A percentile compares a stretch with the other conserved stretches of the same genome.
Evolutionary conservation across 2,888 invertebrate genomes (phyloP).

Genomic region (Toxonevra muliebris): DNA sequence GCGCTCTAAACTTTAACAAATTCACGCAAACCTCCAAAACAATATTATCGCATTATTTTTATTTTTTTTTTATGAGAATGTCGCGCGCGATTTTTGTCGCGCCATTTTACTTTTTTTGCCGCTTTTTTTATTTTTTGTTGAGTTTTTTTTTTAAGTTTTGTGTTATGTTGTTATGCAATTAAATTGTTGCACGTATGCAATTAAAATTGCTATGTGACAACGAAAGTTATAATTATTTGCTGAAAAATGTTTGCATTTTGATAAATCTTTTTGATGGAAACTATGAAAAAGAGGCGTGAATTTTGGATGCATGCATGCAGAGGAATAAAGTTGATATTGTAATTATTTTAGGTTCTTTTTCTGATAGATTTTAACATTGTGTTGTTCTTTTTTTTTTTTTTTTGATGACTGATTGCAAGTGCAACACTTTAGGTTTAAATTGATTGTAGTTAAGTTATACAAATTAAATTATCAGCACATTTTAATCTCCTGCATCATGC

Average conservation of each 20-base stretch:
- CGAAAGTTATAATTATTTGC: constrained; percentile 36
- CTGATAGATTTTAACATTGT: neutral
- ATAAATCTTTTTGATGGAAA: constrained; percentile 8
- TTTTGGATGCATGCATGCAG: neutral
- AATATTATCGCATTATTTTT: constrained; percentile 18
- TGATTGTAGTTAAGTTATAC: too few relatives aligned
- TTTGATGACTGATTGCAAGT: neutral
- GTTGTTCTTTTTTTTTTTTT: neutral
- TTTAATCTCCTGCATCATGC: too few relatives aligned
- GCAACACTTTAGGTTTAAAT: neutral
- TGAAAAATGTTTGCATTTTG: constrained; percentile 34
- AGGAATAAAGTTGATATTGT: too few relatives aligned
- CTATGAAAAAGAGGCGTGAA: neutral
- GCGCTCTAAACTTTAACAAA: constrained; percentile 63
- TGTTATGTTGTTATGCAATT: constrained; percentile 22
- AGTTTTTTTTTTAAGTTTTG: constrained; percentile 13
- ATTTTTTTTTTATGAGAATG: constrained; percentile 5
- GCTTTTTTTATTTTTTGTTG: neutral
- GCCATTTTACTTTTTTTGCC: constrained; percentile 23
- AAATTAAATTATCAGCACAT: too few relatives aligned
- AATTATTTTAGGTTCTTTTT: neutral
- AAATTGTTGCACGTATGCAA: too few relatives aligned
- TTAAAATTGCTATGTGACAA: constrained; percentile 12
- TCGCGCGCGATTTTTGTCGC: constrained; percentile 3
- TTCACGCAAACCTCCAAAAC: constrained; percentile 55